These are phyloP conservation scores for Etheostoma nigrum DNA, from an alignment of 2,797 vertebrate species.

Conservation along the genomic window DNA sequence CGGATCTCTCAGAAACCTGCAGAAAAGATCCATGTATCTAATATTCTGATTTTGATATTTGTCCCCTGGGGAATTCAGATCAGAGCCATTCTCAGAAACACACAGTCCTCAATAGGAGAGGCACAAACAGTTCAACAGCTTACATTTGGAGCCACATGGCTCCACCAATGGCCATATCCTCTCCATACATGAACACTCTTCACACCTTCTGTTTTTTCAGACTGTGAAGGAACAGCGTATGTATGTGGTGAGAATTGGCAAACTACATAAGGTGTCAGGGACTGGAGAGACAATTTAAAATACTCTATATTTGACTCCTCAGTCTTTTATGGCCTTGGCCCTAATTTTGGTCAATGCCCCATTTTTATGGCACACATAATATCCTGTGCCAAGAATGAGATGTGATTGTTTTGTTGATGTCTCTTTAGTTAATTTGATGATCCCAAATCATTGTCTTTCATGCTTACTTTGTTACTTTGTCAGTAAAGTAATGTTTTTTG, in stretches of 20 bases:
- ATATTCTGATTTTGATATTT: neutral
- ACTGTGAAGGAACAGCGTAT: constrained; percentile 32
- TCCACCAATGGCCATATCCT: constrained; percentile 19
- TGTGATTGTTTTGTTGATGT: no score
- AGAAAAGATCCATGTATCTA: fast-evolving
- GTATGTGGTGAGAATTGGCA: neutral
- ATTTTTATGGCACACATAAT: constrained; percentile 13
- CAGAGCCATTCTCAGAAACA: neutral
- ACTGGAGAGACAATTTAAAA: constrained; percentile 4
- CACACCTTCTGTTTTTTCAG: constrained; percentile 62
- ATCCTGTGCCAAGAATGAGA: neutral
- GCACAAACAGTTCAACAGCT: constrained; percentile 48
- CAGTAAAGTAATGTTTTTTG: no score
- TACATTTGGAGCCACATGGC: constrained; percentile 64
- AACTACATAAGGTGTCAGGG: constrained; percentile 3
- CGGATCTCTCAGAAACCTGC: constrained; percentile 16
- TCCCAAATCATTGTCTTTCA: neutral
- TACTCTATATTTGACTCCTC: neutral
- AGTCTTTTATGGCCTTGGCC: constrained; percentile 13
- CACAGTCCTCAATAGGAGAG: neutral
- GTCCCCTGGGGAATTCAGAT: fast-evolving
- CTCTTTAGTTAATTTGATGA: neutral
- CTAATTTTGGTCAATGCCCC: constrained; percentile 42
- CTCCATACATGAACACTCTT: constrained; percentile 33
- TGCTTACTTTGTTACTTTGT: neutral